Percentiles rank a stretch among this genome's conserved stretches.
Conservation (phyloP, 2,888 invertebrate genomes). For the Drosophila kokeensis region DNA sequence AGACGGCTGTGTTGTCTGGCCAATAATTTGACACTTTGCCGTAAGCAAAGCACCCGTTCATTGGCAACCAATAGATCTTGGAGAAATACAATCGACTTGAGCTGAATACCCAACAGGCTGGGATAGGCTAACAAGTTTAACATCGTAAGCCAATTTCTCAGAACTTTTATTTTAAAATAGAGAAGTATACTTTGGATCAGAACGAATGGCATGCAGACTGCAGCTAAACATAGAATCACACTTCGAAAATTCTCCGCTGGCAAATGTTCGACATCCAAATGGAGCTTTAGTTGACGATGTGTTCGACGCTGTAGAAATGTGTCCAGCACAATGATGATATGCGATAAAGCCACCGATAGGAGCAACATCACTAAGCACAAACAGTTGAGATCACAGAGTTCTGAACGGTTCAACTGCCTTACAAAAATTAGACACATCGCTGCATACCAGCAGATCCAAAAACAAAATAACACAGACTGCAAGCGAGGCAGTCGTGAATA, state of each 20-base stretch:
- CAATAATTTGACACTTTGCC: constrained; percentile 26
- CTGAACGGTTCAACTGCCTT: fast-evolving
- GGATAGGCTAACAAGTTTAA: constrained; percentile 28
- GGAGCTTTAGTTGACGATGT: background rate
- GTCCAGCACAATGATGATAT: constrained; percentile 43
- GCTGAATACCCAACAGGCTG: constrained; percentile 49
- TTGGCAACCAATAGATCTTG: constrained; percentile 54
- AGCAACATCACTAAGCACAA: constrained; percentile 24
- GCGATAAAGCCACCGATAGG: constrained; percentile 23
- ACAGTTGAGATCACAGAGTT: constrained; percentile 47
- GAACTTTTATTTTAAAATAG: background rate
- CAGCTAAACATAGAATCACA: background rate
- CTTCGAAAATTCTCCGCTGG: background rate
- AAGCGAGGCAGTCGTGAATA: constrained; percentile 20
- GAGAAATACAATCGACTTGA: constrained; percentile 54
- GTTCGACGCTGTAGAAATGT: constrained; percentile 25
- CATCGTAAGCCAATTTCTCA: background rate
- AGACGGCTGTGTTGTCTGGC: constrained; percentile 20
- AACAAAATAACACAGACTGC: constrained; percentile 21
- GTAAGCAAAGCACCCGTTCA: constrained; percentile 10
- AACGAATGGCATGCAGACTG: constrained; percentile 15
- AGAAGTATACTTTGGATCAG: background rate
- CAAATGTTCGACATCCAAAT: background rate
- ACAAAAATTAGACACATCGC: constrained; percentile 5
- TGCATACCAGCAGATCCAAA: constrained; percentile 57